These are phyloP conservation scores for Cylindroiulus punctatus DNA, from an alignment of 2,888 invertebrate species.

Conservation along the genomic window DNA sequence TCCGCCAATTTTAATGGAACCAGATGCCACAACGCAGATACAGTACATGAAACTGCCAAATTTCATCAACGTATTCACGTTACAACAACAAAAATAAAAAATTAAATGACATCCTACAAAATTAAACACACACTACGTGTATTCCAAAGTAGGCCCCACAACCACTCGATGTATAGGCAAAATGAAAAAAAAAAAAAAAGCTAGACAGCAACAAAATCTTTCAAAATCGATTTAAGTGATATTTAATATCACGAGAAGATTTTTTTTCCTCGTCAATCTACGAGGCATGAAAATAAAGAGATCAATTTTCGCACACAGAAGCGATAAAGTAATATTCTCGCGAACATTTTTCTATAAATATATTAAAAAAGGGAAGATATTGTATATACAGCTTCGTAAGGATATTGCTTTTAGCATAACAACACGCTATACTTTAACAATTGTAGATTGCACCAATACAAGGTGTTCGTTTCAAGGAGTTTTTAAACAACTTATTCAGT, in stretches of 20 bases:
- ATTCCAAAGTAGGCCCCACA: no score
- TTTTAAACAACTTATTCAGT: no score
- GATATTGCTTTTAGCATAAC: no score
- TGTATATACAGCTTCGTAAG: no score
- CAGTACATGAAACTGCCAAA: no score
- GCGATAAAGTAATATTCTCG: neutral
- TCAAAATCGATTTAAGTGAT: slow-evolving; percentile 32
- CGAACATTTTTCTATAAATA: neutral
- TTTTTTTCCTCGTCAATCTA: slow-evolving; percentile 8
- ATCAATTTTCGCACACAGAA: slow-evolving; percentile 1
- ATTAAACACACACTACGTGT: neutral
- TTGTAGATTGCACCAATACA: no score
- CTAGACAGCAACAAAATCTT: neutral
- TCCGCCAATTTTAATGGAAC: no score
- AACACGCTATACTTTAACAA: no score
- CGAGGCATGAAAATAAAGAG: neutral
- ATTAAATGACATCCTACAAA: neutral
- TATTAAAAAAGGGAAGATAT: neutral
- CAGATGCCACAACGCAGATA: no score
- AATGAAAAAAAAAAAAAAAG: neutral
- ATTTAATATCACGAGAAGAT: neutral
- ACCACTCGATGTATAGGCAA: neutral
- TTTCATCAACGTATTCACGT: no score
- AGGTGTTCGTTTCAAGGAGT: no score
- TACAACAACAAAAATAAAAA: no score